These are phyloP conservation scores for Drosophila mauritiana DNA, from an alignment of 1,140 invertebrate genomes.

Conservation along the genomic window DNA sequence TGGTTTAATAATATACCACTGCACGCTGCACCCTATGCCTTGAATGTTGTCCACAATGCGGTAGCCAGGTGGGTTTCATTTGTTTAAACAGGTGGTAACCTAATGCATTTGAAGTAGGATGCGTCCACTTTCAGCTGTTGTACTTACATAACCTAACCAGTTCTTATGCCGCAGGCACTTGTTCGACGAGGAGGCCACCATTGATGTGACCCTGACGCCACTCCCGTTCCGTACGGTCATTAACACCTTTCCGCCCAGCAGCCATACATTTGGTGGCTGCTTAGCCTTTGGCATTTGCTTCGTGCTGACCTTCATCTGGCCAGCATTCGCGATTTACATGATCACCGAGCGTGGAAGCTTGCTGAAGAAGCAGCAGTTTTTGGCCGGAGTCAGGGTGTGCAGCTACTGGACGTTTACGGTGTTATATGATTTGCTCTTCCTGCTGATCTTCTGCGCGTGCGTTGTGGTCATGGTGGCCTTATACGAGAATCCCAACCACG, in stretches of 20 bases:
- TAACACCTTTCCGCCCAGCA: constrained; percentile 28
- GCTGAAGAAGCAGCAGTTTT: constrained; percentile 52
- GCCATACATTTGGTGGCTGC: constrained; percentile 22
- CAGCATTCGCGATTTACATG: constrained; percentile 4
- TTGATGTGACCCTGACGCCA: constrained; percentile 53
- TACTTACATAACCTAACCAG: not conserved
- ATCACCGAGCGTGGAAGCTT: constrained; percentile 15
- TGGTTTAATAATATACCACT: constrained; percentile 70
- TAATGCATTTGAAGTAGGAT: too few relatives aligned
- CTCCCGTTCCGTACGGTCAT: constrained; percentile 32
- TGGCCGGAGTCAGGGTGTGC: constrained; percentile 30
- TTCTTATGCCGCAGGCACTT: constrained; percentile 17
- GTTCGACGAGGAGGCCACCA: constrained; percentile 43
- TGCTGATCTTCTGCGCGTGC: not conserved
- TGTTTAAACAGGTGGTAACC: too few relatives aligned
- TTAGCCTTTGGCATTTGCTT: constrained; percentile 41
- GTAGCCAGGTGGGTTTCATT: constrained; percentile 52
- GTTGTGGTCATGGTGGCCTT: constrained; percentile 3
- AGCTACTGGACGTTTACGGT: not conserved
- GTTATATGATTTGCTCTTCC: not conserved
- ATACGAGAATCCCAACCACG: constrained; percentile 29
- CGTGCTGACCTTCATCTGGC: constrained; percentile 31
- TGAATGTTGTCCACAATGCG: constrained; percentile 66
- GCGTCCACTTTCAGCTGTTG: too few relatives aligned
- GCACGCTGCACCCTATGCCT: constrained; percentile 46